Percentiles rank a stretch among this genome's conserved stretches.
These are phyloP conservation scores for Entomobrya multifasciata DNA, from an alignment of 2,888 invertebrate species.

Conservation along the genomic window DNA sequence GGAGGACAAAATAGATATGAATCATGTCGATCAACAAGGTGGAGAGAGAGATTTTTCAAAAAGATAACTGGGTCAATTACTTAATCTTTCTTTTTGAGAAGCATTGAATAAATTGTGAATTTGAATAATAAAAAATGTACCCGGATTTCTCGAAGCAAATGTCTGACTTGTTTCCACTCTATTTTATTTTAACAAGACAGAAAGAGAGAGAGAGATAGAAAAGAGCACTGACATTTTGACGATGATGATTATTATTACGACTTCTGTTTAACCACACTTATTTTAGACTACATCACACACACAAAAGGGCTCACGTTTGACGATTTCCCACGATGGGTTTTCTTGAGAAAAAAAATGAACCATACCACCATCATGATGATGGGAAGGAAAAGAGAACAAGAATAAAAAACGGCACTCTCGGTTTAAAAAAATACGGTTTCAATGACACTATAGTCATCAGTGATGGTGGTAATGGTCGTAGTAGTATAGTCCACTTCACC, in stretches of 20 bases:
- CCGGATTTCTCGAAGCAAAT: constrained; percentile 53
- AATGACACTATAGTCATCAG: constrained; percentile 37
- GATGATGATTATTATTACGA: constrained; percentile 17
- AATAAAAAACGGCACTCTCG: constrained; percentile 39
- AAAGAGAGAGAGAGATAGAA: too few species aligned
- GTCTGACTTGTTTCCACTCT: too few species aligned
- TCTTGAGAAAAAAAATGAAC: constrained; percentile 23
- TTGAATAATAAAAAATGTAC: not conserved
- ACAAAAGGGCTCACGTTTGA: constrained; percentile 46
- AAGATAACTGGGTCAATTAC: constrained; percentile 65
- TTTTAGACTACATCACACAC: not conserved
- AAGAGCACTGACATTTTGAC: constrained; percentile 48
- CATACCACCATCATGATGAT: not conserved
- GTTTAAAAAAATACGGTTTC: constrained; percentile 38
- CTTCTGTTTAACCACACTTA: constrained; percentile 34
- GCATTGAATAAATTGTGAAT: not conserved
- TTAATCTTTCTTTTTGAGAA: constrained; percentile 25
- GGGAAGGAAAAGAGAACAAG: constrained; percentile 22
- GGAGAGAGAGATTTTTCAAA: not conserved
- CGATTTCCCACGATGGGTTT: constrained; percentile 51
- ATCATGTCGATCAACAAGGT: not conserved
- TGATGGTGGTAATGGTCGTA: constrained; percentile 1
- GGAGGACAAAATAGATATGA: too few species aligned
- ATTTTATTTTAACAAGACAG: not conserved
- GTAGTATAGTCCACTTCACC: too few species aligned